Percentiles rank a stretch among this genome's conserved stretches.
These are phyloP conservation scores for Oscheius sp. DNA, from an alignment of 2,888 invertebrate species.

Conservation along the genomic window DNA sequence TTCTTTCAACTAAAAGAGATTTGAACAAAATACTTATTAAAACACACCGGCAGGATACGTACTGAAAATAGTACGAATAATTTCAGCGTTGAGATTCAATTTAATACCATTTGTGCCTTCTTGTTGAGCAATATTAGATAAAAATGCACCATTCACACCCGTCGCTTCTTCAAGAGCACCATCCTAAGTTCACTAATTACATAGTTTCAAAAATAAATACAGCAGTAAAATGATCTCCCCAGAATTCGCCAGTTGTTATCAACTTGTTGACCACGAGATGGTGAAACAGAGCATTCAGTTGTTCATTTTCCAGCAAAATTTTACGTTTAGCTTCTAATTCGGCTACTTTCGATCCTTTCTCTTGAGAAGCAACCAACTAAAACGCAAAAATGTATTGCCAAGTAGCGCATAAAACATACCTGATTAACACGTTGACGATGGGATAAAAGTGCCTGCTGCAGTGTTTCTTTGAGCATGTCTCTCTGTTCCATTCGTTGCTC, in stretches of 20 bases:
- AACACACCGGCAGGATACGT: constrained; percentile 88
- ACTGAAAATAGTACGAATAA: constrained; percentile 97
- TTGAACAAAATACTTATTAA: neutral
- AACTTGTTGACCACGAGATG: constrained; percentile 96
- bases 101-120: constrained; percentile 71
- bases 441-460: constrained; percentile 86
- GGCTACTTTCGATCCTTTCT: constrained; percentile 48
- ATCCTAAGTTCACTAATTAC: constrained; percentile 33
- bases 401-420: constrained; percentile 27
- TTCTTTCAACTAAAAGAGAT: constrained; percentile 82
- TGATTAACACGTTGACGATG: constrained; percentile 62
- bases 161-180: constrained; percentile 78
- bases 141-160: constrained; percentile 82
- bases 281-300: constrained; percentile 81
- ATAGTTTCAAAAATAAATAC: constrained; percentile 9
- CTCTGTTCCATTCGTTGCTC: constrained; percentile 88
- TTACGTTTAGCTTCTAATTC: constrained; percentile 64
- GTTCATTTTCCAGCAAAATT: constrained; percentile 61
- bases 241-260: constrained; percentile 95
- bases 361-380: constrained; percentile 57
- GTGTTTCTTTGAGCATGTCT: constrained; percentile 89
- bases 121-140: constrained; percentile 72
- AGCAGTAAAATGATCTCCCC: constrained; percentile 77
- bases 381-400: constrained; percentile 26
- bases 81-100: constrained; percentile 94